Evolutionary conservation across 2,888 invertebrate genomes (phyloP).

Genomic region (Atethmia centrago): DNA sequence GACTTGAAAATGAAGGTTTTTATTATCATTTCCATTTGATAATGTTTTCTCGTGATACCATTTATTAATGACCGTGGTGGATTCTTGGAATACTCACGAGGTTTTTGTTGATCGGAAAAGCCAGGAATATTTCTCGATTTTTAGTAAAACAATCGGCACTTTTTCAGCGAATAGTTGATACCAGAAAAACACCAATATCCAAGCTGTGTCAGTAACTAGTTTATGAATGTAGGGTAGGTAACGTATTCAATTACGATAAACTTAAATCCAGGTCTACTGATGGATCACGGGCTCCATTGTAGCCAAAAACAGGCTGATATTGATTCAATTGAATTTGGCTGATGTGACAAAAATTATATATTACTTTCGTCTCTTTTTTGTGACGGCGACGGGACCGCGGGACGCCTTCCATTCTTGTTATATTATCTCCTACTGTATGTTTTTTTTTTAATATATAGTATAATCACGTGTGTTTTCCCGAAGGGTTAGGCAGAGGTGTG

Average conservation of each 20-base stretch:
- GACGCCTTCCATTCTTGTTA: not conserved
- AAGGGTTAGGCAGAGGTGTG: too few species aligned
- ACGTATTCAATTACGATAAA: conserved; percentile 6
- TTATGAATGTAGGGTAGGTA: not conserved
- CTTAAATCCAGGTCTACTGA: conserved; percentile 2
- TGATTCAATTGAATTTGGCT: conserved; percentile 24
- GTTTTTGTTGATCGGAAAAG: not conserved
- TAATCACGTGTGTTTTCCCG: too few species aligned
- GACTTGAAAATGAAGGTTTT: not conserved
- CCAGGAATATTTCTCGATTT: not conserved
- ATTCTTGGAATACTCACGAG: not conserved
- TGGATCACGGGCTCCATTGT: conserved; percentile 4
- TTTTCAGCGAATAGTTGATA: not conserved
- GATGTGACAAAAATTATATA: not conserved
- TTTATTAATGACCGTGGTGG: not conserved
- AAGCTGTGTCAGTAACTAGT: not conserved
- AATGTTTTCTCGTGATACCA: not conserved
- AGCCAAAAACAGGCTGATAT: not conserved
- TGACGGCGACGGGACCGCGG: too few species aligned
- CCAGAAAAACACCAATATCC: not conserved
- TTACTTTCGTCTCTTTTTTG: not conserved
- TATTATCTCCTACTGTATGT: not conserved
- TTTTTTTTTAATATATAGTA: too few species aligned
- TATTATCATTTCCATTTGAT: not conserved
- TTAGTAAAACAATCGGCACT: too few species aligned